phyloP scores from a whole-genome alignment of 2,888 invertebrate genomes.

The Oscheius sp. region DNA sequence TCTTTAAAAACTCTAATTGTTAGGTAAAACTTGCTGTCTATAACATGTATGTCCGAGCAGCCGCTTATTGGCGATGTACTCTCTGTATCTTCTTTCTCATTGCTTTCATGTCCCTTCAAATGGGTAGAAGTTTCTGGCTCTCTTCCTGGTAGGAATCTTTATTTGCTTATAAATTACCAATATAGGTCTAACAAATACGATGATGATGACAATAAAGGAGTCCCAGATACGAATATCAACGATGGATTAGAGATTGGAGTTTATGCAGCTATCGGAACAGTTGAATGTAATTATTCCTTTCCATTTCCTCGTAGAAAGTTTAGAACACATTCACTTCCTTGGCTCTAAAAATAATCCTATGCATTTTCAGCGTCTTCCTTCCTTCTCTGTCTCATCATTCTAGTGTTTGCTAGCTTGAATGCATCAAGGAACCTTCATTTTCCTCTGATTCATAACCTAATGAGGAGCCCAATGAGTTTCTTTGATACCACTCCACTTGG shows the following conservation, averaged over 20 bases:
- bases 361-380: constrained; percentile 14
- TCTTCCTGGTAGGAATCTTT: constrained; percentile 58
- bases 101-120: constrained; percentile 49
- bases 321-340: neutral
- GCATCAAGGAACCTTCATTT: constrained; percentile 59
- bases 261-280: constrained; percentile 19
- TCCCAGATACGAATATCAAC: constrained; percentile 18
- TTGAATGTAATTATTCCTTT: neutral
- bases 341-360: neutral
- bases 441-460: constrained; percentile 52
- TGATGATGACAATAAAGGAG: too few relatives aligned
- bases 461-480: constrained; percentile 70
- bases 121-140: constrained; percentile 63
- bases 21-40: constrained; percentile 77
- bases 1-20: neutral
- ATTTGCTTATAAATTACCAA: too few relatives aligned
- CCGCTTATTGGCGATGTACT: constrained; percentile 82
- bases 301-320: neutral
- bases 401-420: constrained; percentile 55
- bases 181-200: too few relatives aligned
- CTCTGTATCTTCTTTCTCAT: constrained; percentile 77
- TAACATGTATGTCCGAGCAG: constrained; percentile 85
- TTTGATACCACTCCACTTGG: constrained; percentile 72
- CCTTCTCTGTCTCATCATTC: constrained; percentile 36
- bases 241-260: constrained; percentile 3